Percentiles rank a stretch among this genome's conserved stretches.
Evolutionary conservation across 1,140 invertebrate species (phyloP).

Genomic region (Drosophila rhopaloa): DNA sequence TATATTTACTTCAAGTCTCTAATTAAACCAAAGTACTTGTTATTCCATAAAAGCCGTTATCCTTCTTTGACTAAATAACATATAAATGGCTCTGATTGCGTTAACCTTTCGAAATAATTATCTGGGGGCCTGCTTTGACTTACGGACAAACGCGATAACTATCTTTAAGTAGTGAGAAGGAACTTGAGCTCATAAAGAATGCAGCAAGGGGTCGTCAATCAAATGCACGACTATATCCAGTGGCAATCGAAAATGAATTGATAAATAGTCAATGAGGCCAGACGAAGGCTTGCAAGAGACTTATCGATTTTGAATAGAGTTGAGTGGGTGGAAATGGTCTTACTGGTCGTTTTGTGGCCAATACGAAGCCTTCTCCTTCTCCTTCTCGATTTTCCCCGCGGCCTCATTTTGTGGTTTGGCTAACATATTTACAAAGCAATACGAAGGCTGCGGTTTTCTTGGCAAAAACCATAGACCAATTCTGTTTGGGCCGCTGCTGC

Average conservation of each 20-base stretch:
- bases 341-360: conserved; percentile 6
- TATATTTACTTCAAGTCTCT: neutral
- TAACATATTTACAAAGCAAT: conserved; percentile 48
- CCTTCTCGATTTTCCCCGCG: neutral
- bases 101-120: conserved; percentile 42
- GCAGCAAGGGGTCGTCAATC: conserved; percentile 21
- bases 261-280: conserved; percentile 43
- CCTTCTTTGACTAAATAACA: neutral
- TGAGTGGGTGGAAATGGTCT: neutral
- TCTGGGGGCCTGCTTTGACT: neutral
- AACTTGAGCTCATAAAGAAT: conserved; percentile 40
- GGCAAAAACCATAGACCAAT: conserved; percentile 1
- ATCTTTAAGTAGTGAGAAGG: neutral
- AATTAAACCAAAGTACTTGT: conserved; percentile 3
- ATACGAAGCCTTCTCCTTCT: conserved; percentile 1
- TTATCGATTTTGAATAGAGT: conserved; percentile 33
- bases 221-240: conserved; percentile 22
- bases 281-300: conserved; percentile 23
- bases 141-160: conserved; percentile 10
- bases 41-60: conserved; percentile 1
- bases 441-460: conserved; percentile 24
- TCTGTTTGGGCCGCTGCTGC: conserved; percentile 16
- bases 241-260: conserved; percentile 18
- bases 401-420: conserved; percentile 33
- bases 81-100: conserved; percentile 15